These are phyloP conservation scores for Alaudala cheleensis DNA, from an alignment of 2,113 vertebrate genomes.

Conservation along the genomic window DNA sequence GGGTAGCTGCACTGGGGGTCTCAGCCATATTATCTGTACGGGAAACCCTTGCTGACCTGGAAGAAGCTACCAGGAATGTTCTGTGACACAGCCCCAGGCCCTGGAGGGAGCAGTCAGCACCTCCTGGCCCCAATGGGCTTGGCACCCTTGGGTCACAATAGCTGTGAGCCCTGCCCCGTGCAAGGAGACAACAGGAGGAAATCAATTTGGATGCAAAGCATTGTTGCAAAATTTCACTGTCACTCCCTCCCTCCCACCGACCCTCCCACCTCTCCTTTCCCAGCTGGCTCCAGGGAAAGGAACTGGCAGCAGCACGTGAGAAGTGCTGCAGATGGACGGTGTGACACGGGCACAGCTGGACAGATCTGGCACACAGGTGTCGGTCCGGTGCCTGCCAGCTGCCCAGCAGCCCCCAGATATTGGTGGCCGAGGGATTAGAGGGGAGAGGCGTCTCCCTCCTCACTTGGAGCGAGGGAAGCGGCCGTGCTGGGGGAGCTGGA, in stretches of 20 bases:
- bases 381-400: conserved; percentile 42
- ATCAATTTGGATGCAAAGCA: background rate
- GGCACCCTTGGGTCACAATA: fast-evolving
- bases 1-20: background rate
- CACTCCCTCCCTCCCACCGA: background rate
- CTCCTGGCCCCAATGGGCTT: background rate
- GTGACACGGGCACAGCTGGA: conserved; percentile 69
- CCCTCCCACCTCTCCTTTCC: background rate
- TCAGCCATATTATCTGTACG: background rate
- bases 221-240: background rate
- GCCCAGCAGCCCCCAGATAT: conserved; percentile 34
- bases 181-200: background rate
- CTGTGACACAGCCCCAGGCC: fast-evolving
- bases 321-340: conserved; percentile 20
- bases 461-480: background rate
- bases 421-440: background rate
- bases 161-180: background rate
- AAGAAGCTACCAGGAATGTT: background rate
- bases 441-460: background rate
- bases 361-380: conserved; percentile 68
- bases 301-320: conserved; percentile 44
- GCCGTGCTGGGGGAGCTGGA: fast-evolving
- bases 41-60: background rate
- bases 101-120: background rate
- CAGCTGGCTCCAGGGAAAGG: conserved; percentile 4